Conservation (phyloP, 2,888 invertebrate species). For the Netelia fuscicornis region DNA sequence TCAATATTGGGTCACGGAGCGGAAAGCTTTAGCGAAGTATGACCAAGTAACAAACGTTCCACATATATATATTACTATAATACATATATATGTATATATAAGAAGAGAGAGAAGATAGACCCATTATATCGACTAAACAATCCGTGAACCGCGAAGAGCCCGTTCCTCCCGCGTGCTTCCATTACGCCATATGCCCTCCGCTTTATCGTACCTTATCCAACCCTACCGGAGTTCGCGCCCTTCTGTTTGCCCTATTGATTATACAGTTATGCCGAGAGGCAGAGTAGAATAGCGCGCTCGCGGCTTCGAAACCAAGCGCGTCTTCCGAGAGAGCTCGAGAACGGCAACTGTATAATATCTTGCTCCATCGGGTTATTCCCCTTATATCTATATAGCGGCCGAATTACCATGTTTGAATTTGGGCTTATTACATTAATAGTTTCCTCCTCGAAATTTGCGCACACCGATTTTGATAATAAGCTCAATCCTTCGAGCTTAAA, state of each 20-base stretch:
- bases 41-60: constrained; percentile 51
- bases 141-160: constrained; percentile 66
- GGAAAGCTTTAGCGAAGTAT: constrained; percentile 55
- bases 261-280: constrained; percentile 74
- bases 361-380: constrained; percentile 2
- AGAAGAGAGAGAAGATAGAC: constrained; percentile 60
- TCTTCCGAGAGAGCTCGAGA: constrained; percentile 40
- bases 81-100: constrained; percentile 18
- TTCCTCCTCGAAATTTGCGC: not conserved
- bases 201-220: constrained; percentile 63
- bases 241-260: constrained; percentile 79
- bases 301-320: constrained; percentile 22
- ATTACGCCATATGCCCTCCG: constrained; percentile 66
- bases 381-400: constrained; percentile 16
- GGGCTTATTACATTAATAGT: constrained; percentile 4
- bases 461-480: not conserved
- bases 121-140: constrained; percentile 75
- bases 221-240: constrained; percentile 73
- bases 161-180: constrained; percentile 43
- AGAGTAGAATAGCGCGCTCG: constrained; percentile 21
- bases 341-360: constrained; percentile 39
- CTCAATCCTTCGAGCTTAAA: too few species aligned
- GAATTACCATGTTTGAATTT: constrained; percentile 35
- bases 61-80: constrained; percentile 21
- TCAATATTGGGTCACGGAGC: constrained; percentile 55